Evolutionary conservation across 2,113 vertebrate genomes (phyloP).

Genomic region (Laticauda laticaudata): DNA sequence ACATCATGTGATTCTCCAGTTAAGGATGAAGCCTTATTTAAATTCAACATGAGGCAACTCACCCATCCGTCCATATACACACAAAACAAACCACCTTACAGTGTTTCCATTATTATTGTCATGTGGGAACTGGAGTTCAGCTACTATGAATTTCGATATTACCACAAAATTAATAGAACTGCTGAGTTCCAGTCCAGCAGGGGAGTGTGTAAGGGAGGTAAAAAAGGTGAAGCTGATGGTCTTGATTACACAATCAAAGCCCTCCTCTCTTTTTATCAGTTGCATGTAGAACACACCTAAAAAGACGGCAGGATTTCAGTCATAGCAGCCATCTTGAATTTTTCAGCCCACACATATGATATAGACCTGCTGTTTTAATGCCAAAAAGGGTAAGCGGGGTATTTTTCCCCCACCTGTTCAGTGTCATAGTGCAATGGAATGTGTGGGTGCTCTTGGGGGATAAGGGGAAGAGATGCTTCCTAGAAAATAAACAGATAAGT

Average conservation of each 20-base stretch:
- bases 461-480: background rate
- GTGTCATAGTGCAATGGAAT: background rate
- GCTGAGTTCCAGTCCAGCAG: background rate
- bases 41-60: background rate
- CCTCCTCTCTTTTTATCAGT: background rate
- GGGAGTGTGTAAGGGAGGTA: background rate
- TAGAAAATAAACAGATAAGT: background rate
- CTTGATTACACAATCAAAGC: background rate
- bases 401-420: background rate
- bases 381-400: background rate
- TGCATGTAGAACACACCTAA: background rate
- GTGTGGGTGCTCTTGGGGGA: background rate
- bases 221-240: background rate
- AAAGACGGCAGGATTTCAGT: background rate
- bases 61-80: background rate
- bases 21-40: background rate
- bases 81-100: background rate
- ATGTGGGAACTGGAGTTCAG: background rate
- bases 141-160: background rate
- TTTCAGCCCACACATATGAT: background rate
- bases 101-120: background rate
- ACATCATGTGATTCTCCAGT: background rate
- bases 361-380: background rate
- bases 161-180: background rate
- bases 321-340: background rate